Percentiles rank a stretch among this genome's conserved stretches.
These are phyloP conservation scores for Scaptomyza tumidula DNA, from an alignment of 2,888 invertebrate species.

Conservation along the genomic window DNA sequence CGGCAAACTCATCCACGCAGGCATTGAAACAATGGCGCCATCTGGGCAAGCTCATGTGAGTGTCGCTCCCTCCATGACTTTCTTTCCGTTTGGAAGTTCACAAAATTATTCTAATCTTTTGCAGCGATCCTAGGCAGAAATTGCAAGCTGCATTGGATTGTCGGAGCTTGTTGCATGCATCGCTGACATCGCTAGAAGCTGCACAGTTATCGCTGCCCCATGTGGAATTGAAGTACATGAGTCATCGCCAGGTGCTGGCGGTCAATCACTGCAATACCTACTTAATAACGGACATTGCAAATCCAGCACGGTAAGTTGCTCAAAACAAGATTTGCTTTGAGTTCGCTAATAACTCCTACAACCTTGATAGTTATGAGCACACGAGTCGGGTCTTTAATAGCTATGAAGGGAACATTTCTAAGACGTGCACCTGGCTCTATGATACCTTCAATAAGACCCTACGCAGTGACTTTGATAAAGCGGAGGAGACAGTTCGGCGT, in stretches of 20 bases:
- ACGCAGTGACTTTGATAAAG: conserved; percentile 81
- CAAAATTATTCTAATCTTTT: no score
- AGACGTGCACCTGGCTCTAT: conserved; percentile 82
- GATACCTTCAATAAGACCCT: conserved; percentile 83
- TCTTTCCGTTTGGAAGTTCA: no score
- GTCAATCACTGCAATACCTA: conserved; percentile 83
- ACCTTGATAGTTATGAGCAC: conserved; percentile 77
- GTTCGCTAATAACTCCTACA: no score
- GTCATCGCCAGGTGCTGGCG: conserved; percentile 82
- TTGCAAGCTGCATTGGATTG: conserved; percentile 81
- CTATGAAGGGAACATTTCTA: conserved; percentile 80
- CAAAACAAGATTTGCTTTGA: background rate
- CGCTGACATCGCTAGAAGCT: conserved; percentile 82
- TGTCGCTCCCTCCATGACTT: no score
- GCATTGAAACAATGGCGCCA: conserved; percentile 80
- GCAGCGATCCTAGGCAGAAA: conserved; percentile 79
- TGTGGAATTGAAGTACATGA: conserved; percentile 83
- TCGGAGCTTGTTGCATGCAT: conserved; percentile 81
- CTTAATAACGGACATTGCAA: conserved; percentile 83
- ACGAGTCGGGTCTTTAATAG: conserved; percentile 80
- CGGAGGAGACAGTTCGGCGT: conserved; percentile 76
- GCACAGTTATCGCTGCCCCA: conserved; percentile 83
- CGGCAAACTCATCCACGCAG: conserved; percentile 81
- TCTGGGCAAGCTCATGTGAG: conserved; percentile 73
- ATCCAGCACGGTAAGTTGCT: conserved; percentile 71